Conservation (phyloP, 2,797 vertebrate genomes). For the Trachurus trachurus region DNA sequence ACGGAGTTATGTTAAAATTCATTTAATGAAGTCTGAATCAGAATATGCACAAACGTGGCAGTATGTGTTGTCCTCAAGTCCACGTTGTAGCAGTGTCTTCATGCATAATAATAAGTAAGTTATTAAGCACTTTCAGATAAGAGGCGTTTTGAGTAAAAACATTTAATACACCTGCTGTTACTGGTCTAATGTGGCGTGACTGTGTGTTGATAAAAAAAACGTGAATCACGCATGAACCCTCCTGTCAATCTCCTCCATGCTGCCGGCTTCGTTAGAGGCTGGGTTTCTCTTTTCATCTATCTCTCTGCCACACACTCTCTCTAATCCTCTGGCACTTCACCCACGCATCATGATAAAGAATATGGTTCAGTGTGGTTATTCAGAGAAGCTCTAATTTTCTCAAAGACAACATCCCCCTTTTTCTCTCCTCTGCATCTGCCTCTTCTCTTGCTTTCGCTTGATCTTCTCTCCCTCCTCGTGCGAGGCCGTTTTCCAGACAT, state of each 20-base stretch:
- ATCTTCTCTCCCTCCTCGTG: constrained; percentile 39
- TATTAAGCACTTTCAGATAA: constrained; percentile 21
- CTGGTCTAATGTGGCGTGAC: constrained; percentile 40
- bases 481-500: constrained; percentile 42
- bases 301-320: constrained; percentile 56
- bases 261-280: constrained; percentile 51
- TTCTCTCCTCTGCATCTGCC: constrained; percentile 38
- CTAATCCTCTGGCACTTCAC: constrained; percentile 72
- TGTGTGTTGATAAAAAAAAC: constrained; percentile 45
- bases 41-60: not conserved
- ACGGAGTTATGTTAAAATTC: not conserved
- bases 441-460: constrained; percentile 37
- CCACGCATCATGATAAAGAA: constrained; percentile 69
- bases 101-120: constrained; percentile 12
- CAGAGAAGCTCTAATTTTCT: constrained; percentile 74
- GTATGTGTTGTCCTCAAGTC: not conserved
- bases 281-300: constrained; percentile 49
- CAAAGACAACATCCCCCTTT: constrained; percentile 56
- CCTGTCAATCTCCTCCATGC: constrained; percentile 63
- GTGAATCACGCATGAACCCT: constrained; percentile 58
- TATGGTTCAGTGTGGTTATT: constrained; percentile 67
- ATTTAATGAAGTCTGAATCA: not conserved
- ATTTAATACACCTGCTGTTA: constrained; percentile 39
- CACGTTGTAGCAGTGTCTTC: not conserved
- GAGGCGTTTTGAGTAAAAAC: constrained; percentile 8